Evolutionary conservation across 2,113 vertebrate genomes (phyloP), one percentile per base, ranked within the genome.

Genomic region (Junco hyemalis): DNA sequence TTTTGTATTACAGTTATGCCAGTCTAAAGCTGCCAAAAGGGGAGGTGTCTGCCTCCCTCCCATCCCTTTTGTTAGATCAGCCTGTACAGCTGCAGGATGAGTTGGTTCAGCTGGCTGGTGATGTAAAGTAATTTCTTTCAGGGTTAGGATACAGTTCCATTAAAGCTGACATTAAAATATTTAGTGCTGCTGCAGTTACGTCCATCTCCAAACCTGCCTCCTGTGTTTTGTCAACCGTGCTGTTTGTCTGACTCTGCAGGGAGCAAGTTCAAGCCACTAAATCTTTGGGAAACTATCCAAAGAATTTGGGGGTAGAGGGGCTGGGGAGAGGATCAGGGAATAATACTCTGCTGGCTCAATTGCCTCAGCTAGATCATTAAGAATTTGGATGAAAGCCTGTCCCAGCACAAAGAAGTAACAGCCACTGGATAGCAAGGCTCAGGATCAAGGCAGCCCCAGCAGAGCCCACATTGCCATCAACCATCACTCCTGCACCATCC

Each of bases 51-150:
- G 53, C 18, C 42, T 82, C 47, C 48, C 60, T 88, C 53, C 51
- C 65, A 53, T 51, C 9, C 9, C 12, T 85, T 82, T 47, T 72
- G 47, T 86, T 38, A 66, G 64, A 73, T 64, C 59, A 33, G 81
- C 33, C 76, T 42, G 42, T 66, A 66, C 86, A 94, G 95, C 79
- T 74, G 82, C 86, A 90, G 86, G 68, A 54, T 81, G 80, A 94
- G 71, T 59, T 59, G 47, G 35, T 77, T 92, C 92, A 94, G 88
- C 80, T 86, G 88, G 71, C 42, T 90, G 59, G 45, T 50, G 24
- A 82, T 25, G 68, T 28, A 61, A 82, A 35, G 42, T 11, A 29
- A 35, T 73, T 73, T 74, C 56, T 81, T 87, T 42, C 68, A 73
- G 63, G 42, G 59, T 59, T 83, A 86, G 29, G 78, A 68, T 53